phyloP scores from a whole-genome alignment of 2,113 vertebrate genomes.

The Caloenas nicobarica region DNA sequence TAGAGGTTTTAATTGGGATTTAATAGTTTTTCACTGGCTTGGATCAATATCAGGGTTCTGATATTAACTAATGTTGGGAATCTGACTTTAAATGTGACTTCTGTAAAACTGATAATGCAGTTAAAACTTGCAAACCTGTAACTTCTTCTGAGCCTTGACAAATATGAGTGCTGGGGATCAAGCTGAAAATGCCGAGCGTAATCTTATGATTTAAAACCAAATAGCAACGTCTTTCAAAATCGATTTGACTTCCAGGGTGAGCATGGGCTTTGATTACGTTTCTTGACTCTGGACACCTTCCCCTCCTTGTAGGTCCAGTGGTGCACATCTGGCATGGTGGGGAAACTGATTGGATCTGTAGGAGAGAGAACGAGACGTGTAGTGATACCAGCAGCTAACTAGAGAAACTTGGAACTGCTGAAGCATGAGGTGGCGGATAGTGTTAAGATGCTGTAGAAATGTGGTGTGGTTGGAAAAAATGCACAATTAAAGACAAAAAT shows the following conservation, averaged over 20 bases:
- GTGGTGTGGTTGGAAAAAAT: conserved; percentile 2
- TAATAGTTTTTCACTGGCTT: not conserved
- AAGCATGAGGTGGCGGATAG: not conserved
- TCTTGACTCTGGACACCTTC: not conserved
- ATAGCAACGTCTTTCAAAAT: not conserved
- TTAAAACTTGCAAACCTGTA: conserved; percentile 24
- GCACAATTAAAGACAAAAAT: conserved; percentile 39
- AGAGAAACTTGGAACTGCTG: not conserved
- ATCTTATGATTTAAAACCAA: conserved; percentile 11
- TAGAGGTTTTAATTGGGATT: conserved; percentile 10
- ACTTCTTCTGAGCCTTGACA: conserved; percentile 49
- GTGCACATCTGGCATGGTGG: not conserved
- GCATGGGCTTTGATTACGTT: not conserved
- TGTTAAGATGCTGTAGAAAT: conserved; percentile 10
- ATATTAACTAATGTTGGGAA: not conserved
- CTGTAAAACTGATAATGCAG: not conserved
- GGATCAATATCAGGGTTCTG: not conserved
- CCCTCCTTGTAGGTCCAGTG: not conserved
- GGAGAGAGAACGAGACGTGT: rapidly evolving
- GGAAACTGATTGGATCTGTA: not conserved
- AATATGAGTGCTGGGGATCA: conserved; percentile 38
- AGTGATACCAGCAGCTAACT: not conserved
- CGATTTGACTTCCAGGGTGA: not conserved
- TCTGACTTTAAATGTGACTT: conserved; percentile 19
- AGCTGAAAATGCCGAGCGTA: conserved; percentile 24